A percentile compares a stretch with the other conserved stretches of the same genome.
Conservation (phyloP, 2,797 vertebrate genomes). For the Ceryle rudis region DNA sequence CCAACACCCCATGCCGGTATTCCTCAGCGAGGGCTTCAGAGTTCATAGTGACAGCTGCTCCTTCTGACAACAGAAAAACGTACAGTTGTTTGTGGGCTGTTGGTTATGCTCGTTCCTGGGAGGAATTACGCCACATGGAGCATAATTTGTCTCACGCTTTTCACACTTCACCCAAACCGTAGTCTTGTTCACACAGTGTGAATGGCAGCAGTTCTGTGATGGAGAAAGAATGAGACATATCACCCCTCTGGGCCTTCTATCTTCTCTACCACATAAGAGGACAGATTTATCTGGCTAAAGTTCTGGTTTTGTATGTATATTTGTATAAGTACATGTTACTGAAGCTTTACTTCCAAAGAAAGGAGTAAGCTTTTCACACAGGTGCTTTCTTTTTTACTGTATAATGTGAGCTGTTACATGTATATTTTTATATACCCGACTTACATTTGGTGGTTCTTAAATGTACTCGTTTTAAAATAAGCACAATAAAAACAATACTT, state of each 20-base stretch:
- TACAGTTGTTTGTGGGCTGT: background rate
- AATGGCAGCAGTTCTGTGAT: conserved; percentile 57
- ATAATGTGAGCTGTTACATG: conserved; percentile 49
- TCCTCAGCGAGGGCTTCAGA: background rate
- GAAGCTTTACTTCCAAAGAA: background rate
- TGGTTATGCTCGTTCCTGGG: background rate
- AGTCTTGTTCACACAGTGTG: conserved; percentile 32
- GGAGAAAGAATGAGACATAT: conserved; percentile 34
- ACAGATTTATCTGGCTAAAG: background rate
- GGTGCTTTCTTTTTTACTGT: conserved; percentile 59
- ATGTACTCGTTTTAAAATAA: conserved; percentile 54
- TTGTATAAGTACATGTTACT: background rate
- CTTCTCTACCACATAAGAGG: background rate
- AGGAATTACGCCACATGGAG: conserved; percentile 26
- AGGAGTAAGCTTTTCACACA: background rate
- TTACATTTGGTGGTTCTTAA: background rate
- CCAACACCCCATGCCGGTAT: rapidly evolving
- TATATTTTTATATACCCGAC: conserved; percentile 47
- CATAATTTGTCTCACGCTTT: conserved; percentile 16
- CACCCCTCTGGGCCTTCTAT: conserved; percentile 43
- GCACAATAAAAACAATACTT: conserved; percentile 49
- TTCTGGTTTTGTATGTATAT: background rate
- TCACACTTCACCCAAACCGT: background rate
- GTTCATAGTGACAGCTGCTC: background rate
- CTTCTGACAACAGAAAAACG: background rate